Conservation (phyloP, 2,888 invertebrate species). For the Mystacides longicornis region DNA sequence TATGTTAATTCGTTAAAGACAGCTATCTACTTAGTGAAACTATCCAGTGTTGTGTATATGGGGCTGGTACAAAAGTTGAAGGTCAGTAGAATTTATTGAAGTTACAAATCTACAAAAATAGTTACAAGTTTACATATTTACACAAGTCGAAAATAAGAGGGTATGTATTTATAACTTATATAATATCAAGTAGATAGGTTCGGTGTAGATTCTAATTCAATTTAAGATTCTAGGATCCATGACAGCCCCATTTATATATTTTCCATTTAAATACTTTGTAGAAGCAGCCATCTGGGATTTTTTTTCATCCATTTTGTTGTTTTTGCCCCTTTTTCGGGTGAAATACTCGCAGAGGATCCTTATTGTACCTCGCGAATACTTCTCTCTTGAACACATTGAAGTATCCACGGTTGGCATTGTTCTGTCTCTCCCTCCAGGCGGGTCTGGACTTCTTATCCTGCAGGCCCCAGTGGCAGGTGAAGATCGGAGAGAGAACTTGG, state of each 20-base stretch:
- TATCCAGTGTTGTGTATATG: too few relatives aligned
- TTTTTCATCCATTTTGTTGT: constrained; percentile 31
- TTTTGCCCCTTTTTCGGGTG: constrained; percentile 41
- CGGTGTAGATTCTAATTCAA: too few relatives aligned
- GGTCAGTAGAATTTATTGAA: too few relatives aligned
- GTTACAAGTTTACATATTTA: too few relatives aligned
- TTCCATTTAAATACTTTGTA: constrained; percentile 25
- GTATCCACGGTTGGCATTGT: constrained; percentile 70
- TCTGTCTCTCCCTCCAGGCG: constrained; percentile 81
- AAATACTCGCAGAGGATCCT: constrained; percentile 52
- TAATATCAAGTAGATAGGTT: too few relatives aligned
- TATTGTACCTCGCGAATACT: constrained; percentile 67
- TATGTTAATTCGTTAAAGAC: too few relatives aligned
- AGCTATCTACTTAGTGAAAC: too few relatives aligned
- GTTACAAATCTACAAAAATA: too few relatives aligned
- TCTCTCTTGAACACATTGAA: constrained; percentile 80
- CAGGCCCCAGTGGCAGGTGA: constrained; percentile 86
- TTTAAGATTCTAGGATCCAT: not conserved
- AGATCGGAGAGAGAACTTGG: constrained; percentile 78
- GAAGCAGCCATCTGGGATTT: constrained; percentile 24
- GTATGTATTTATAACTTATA: too few relatives aligned
- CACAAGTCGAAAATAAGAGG: too few relatives aligned
- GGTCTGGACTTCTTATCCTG: constrained; percentile 72
- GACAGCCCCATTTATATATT: constrained; percentile 24
- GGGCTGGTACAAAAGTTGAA: too few relatives aligned